These are phyloP conservation scores for Crepidodera aurea DNA, from an alignment of 2,888 invertebrate species.

Conservation along the genomic window DNA sequence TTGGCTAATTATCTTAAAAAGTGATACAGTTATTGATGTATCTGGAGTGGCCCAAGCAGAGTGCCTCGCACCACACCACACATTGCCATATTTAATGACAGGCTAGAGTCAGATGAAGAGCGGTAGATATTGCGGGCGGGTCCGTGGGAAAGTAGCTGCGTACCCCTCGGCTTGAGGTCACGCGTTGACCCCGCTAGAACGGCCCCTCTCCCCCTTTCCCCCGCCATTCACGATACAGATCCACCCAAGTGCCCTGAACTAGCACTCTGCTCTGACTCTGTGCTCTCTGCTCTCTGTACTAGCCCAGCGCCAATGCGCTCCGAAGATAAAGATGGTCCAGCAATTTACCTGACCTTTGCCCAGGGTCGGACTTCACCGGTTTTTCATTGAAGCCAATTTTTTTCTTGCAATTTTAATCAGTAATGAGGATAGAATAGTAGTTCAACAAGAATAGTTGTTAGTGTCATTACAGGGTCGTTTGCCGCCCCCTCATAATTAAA, in stretches of 20 bases:
- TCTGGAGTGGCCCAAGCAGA: slow-evolving; percentile 53
- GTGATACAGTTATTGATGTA: slow-evolving; percentile 58
- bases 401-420: too few relatives aligned
- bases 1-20: slow-evolving; percentile 53
- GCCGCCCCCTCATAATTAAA: too few relatives aligned
- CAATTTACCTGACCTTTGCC: slow-evolving; percentile 51
- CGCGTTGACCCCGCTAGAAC: slow-evolving; percentile 59
- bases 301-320: slow-evolving; percentile 40
- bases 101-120: slow-evolving; percentile 62
- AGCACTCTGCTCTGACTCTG: slow-evolving; percentile 43
- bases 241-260: slow-evolving; percentile 57
- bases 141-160: slow-evolving; percentile 64
- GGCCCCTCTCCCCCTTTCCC: slow-evolving; percentile 48
- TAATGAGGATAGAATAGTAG: too few relatives aligned
- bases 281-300: slow-evolving; percentile 33
- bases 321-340: slow-evolving; percentile 50
- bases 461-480: too few relatives aligned
- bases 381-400: too few relatives aligned
- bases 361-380: slow-evolving; percentile 24
- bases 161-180: slow-evolving; percentile 64
- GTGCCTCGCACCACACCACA: slow-evolving; percentile 47
- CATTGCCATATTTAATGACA: slow-evolving; percentile 64
- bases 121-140: slow-evolving; percentile 63
- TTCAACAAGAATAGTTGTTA: too few relatives aligned
- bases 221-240: slow-evolving; percentile 58